Evolutionary conservation across 2,113 vertebrate genomes (phyloP), one percentile per base, ranked within the genome.

Genomic region (Edolisoma coerulescens): DNA sequence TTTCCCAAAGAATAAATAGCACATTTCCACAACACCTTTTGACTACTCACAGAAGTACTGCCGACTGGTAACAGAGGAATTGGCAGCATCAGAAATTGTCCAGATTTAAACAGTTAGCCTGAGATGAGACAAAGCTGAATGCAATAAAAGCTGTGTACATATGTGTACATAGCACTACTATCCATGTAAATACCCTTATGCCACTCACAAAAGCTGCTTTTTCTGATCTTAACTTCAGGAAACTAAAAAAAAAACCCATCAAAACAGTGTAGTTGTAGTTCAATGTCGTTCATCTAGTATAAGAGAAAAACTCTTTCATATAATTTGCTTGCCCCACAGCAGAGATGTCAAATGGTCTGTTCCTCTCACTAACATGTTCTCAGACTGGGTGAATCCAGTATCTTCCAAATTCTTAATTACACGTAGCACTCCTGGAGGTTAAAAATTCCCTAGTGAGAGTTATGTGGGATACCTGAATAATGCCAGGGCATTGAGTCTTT

Each of bases 1-100:
- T 53, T 96, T 90, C 63, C 57, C 53, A 61, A 60, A 65, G 80
- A 96, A 89, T 75, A 92, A 95, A 96, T 28, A 93, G 87, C 52
- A 89, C 30, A n/a, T 41, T 93, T 78, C 50, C 68, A 9, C 54
- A 93, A 84, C 60, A 86, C 56, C 71, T 77, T 77, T 41, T 81
- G 47, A 81, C 56, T 88, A 26, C 76, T 90, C 75, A 77, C 11
- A 70, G 63, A 91, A 71, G 59, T 56, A 85, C 8, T 63, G 24
- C 42, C 41, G 33, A 33, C 18, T 57, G 27, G 45, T 54, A 90
- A 77, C 24, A 77, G 68, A 80, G 15, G 17, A 76, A 82, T 13
- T 47, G 16, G 37, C 35, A 76, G 35, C 45, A 47, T n/a, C 8
- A 79, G n/a, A 84, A 91, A 79, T 13, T 33, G 33, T 53, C 59